Base-by-base conservation (phyloP, 2,797 vertebrate species). In the Rousettus madagascariensis region DNA sequence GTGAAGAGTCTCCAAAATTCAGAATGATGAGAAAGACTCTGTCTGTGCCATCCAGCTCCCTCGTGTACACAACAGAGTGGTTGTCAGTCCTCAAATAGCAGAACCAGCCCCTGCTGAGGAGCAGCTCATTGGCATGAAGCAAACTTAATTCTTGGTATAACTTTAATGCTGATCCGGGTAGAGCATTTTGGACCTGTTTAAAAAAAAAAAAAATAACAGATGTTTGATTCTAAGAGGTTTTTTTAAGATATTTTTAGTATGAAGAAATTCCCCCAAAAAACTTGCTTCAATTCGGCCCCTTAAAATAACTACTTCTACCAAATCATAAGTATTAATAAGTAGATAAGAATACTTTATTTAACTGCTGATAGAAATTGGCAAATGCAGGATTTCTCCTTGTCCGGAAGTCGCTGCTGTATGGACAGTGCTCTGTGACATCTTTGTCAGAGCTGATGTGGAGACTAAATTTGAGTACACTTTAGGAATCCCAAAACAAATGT, bases 91-190 rank as follows among this genome's bases (percentile, higher is more conserved):
- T 98, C 96, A 99, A 0, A 36, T 98, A 98, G 98, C 99, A 99
- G 98, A 99, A 98, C 99, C 99, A 99, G 0, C 99, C 99, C 1
- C 99, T 98, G 5, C 97, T 98, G 53, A 99, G 95, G 0, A 98
- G 97, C 17, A 99, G 97, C 95, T 99, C 99, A 0, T 92, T 77
- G 95, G 96, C 97, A 3, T 98, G 99, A 82, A 99, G 98, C 0
- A 1, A 49, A 87, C 96, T 99, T 94, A 99, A 98, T 24, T 98
- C 98, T 80, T 99, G 98, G 97, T 99, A 99, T 87, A 99, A 97
- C 53, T 97, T 97, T 96, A 99, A 97, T 2, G 98, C 98, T 0
- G 99, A 99, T 38, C 97, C 91, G 20, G 96, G 61, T 61, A 98
- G 85, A 15, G 53, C 43, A 97, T 93, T 98, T 98, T 99, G 99